Conservation (phyloP, 2,113 vertebrate genomes). For the Heloderma charlesbogerti region DNA sequence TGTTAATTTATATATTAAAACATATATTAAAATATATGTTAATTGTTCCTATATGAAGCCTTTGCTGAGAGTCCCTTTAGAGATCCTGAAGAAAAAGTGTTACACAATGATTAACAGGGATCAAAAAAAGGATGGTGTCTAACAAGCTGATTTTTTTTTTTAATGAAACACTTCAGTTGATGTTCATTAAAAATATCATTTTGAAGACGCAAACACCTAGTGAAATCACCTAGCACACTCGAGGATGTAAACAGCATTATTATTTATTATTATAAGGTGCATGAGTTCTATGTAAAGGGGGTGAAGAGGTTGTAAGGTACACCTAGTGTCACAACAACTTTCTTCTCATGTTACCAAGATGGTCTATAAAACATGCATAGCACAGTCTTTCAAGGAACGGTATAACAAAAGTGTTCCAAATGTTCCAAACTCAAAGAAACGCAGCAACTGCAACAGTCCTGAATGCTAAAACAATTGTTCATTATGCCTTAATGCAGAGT, state of each 20-base stretch:
- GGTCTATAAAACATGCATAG: background rate
- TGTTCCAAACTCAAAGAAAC: background rate
- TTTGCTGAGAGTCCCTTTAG: too few relatives aligned
- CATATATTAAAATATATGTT: too few relatives aligned
- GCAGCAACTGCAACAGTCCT: background rate
- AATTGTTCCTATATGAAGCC: too few relatives aligned
- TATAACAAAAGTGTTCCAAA: background rate
- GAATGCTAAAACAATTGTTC: background rate
- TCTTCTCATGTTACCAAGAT: background rate
- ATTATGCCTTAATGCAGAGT: background rate
- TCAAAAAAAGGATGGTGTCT: too few relatives aligned
- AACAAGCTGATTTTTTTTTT: too few relatives aligned
- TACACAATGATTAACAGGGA: too few relatives aligned
- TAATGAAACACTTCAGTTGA: background rate
- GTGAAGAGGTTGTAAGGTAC: background rate
- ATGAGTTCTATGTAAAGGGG: background rate
- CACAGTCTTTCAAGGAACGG: background rate
- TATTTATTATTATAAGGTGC: too few relatives aligned
- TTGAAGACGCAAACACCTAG: background rate
- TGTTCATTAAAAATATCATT: background rate
- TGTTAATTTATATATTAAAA: too few relatives aligned
- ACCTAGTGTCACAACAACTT: background rate
- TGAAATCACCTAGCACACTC: background rate
- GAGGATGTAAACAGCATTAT: background rate
- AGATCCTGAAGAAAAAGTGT: too few relatives aligned